A percentile compares a stretch with the other conserved stretches of the same genome.
These are phyloP conservation scores for Telmatochromis brachygnathus DNA, from an alignment of 2,113 vertebrate species.

Conservation along the genomic window DNA sequence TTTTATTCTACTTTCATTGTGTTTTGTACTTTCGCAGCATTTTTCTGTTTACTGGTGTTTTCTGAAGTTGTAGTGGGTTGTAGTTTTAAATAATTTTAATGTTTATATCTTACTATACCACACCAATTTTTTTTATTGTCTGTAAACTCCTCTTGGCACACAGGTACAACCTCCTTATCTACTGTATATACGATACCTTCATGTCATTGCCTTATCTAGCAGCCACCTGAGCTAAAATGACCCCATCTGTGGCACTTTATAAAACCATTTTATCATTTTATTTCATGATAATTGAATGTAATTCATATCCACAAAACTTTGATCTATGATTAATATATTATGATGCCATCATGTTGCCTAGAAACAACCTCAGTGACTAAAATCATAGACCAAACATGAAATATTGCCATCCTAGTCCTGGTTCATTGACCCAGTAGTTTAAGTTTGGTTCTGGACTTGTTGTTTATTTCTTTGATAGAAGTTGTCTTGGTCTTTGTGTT, in stretches of 20 bases:
- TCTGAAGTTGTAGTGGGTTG: not conserved
- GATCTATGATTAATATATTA: not conserved
- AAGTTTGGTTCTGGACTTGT: not conserved
- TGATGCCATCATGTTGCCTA: not conserved
- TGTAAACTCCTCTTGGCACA: not conserved
- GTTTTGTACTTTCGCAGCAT: not conserved
- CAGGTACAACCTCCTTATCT: fast-evolving
- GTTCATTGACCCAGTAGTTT: not conserved
- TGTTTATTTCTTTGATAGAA: not conserved
- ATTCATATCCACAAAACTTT: not conserved
- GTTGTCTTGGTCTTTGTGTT: not conserved
- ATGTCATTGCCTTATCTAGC: not conserved
- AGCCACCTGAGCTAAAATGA: not conserved
- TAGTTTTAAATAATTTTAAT: not conserved
- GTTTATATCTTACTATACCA: not conserved
- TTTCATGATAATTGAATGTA: not conserved
- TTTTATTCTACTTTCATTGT: not conserved
- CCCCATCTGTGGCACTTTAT: not conserved
- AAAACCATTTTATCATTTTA: fast-evolving
- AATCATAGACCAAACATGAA: not conserved
- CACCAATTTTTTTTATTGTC: not conserved
- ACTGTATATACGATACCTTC: fast-evolving
- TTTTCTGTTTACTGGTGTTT: not conserved
- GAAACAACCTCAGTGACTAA: not conserved
- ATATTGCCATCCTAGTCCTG: not conserved